Evolutionary conservation across 1,140 invertebrate species (phyloP), one percentile per base, ranked within the genome.

Genomic region (Lordiphosa mommai): DNA sequence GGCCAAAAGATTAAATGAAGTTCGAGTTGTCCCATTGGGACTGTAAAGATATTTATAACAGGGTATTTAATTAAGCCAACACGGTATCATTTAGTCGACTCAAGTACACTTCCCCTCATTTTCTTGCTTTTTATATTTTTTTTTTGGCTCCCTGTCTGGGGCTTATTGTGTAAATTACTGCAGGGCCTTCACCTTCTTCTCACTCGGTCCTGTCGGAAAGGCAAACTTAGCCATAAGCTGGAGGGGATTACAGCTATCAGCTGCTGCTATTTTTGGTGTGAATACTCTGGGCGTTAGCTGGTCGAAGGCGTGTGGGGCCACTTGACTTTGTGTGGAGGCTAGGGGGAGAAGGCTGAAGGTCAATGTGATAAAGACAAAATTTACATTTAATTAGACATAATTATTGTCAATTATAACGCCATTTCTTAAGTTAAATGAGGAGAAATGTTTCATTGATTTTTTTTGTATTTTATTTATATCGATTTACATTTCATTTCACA

Each of bases 101-200:
- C 40, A 53, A 1, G 8, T 37, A 29, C 32, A 9, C 5, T 30
- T 6, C 3, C 3, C 12, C 23, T 12, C 14, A 33, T 52, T 38
- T 52, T 38, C 12, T 44, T 37, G 12, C 23, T 49, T 50, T 48
- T 48, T 12, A n/a, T n/a, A n/a, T 44, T 41, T 44, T 41, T 53
- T 44, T 59, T 57, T 29, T 49, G 51, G 70, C 52, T 64, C 51
- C 7, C 57, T 71, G 76, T 82, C 74, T 80, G 70, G 66, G 66
- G 74, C 74, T 80, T 80, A 82, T 71, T 74, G 67, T 82, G 70
- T 74, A 79, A 80, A 80, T 80, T 80, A 80, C 70, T 72, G 61
- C 60, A 50, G 43, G 47, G 53, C 41, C 52, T 55, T 51, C 36
- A 17, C 13, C 8, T 3, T 17, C 2, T 56, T 34, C 41, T 55